These are phyloP conservation scores for Malurus alboscapulatus DNA, from an alignment of 2,113 vertebrate species.

Conservation along the genomic window DNA sequence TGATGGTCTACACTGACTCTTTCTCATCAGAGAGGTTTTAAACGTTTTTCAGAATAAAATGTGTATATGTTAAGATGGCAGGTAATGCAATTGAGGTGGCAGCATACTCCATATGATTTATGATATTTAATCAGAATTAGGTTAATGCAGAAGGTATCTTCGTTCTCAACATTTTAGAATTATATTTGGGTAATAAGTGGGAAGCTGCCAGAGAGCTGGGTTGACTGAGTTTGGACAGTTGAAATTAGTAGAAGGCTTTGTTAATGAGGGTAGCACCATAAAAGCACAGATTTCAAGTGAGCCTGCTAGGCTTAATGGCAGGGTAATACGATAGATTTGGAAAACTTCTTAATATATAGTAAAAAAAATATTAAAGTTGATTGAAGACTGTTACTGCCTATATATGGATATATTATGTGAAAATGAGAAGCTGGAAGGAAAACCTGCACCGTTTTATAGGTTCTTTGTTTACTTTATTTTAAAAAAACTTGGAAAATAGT, in stretches of 20 bases:
- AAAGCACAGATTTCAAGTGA: background rate
- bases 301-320: background rate
- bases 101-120: background rate
- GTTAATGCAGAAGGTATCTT: background rate
- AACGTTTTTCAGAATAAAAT: background rate
- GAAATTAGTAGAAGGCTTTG: background rate
- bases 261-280: background rate
- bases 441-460: background rate
- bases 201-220: background rate
- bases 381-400: background rate
- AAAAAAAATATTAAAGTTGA: background rate
- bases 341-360: background rate
- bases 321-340: background rate
- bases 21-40: background rate
- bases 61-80: fast-evolving
- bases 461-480: background rate
- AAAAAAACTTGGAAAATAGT: background rate
- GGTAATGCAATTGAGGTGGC: background rate
- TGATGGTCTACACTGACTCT: background rate
- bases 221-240: background rate
- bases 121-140: background rate
- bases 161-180: background rate
- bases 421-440: background rate
- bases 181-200: background rate
- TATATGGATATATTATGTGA: background rate